These are phyloP conservation scores for Pseudomyrmex gracilis DNA, from an alignment of 1,140 invertebrate genomes.

Conservation along the genomic window DNA sequence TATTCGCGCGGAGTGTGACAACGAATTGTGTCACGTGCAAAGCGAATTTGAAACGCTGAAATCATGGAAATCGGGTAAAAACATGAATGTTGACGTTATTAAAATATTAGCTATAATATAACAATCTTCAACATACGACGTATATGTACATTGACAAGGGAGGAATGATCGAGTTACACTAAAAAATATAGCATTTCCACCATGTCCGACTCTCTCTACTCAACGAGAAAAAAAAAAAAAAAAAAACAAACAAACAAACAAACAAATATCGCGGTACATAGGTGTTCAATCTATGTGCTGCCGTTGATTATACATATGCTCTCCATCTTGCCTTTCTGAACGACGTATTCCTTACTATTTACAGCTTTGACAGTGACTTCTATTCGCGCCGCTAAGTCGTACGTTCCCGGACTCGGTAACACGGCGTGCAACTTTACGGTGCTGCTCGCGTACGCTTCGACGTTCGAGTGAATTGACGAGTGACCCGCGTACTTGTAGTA, in stretches of 20 bases:
- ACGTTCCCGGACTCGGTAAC: constrained; percentile 81
- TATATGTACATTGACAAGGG: constrained; percentile 66
- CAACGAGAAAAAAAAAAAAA: too few relatives aligned
- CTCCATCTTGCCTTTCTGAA: constrained; percentile 82
- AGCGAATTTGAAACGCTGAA: constrained; percentile 15
- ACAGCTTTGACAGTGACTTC: constrained; percentile 80
- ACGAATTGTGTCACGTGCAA: background rate
- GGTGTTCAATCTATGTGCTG: constrained; percentile 56
- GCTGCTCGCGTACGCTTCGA: constrained; percentile 76
- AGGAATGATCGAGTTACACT: constrained; percentile 70
- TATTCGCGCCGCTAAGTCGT: constrained; percentile 83
- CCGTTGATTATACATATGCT: constrained; percentile 81
- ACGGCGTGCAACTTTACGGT: constrained; percentile 80
- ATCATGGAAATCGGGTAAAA: constrained; percentile 32
- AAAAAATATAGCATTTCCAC: constrained; percentile 62
- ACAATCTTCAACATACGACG: constrained; percentile 43
- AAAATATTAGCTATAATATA: constrained; percentile 56
- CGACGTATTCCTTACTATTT: constrained; percentile 79
- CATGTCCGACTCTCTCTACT: background rate
- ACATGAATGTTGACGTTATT: constrained; percentile 36
- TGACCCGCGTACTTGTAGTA: constrained; percentile 83
- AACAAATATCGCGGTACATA: background rate
- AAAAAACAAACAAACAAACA: too few relatives aligned
- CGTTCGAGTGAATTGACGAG: constrained; percentile 78
- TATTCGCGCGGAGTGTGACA: background rate